These are phyloP conservation scores for Otolemur garnettii DNA, from an alignment of 2,113 vertebrate genomes.

Conservation along the genomic window DNA sequence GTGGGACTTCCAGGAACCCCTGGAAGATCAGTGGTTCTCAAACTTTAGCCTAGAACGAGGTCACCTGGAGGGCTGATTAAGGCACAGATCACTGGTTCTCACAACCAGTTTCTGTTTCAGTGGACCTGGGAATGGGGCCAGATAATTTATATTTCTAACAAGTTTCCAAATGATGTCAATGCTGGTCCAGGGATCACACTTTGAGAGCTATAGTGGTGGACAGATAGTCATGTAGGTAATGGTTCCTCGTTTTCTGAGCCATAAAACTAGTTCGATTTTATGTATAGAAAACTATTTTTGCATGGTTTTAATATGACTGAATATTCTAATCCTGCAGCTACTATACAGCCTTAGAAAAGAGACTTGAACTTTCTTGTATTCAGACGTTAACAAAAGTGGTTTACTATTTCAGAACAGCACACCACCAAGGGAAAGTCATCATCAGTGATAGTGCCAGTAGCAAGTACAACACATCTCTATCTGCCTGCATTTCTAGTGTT, in stretches of 20 bases:
- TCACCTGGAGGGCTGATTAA: neutral
- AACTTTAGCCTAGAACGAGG: neutral
- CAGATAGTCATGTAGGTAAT: neutral
- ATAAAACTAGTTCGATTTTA: slow-evolving; percentile 2
- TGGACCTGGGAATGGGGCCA: neutral
- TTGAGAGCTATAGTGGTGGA: neutral
- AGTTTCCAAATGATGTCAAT: neutral
- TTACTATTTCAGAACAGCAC: slow-evolving; percentile 31
- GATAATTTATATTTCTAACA: neutral
- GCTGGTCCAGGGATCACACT: neutral
- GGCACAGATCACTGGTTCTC: neutral
- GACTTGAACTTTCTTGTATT: neutral
- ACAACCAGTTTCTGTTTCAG: neutral
- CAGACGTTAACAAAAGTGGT: neutral
- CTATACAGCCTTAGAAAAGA: slow-evolving; percentile 23
- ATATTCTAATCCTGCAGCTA: neutral
- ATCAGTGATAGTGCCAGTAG: neutral
- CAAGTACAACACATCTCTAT: neutral
- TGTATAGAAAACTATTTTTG: neutral
- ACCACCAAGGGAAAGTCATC: neutral
- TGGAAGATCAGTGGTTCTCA: neutral
- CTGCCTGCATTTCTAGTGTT: neutral
- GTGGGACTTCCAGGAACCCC: neutral
- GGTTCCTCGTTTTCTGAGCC: neutral
- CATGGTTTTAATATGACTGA: slow-evolving; percentile 2